These are phyloP conservation scores for Cremastinae sp. DNA, from an alignment of 2,888 invertebrate species.

Conservation along the genomic window DNA sequence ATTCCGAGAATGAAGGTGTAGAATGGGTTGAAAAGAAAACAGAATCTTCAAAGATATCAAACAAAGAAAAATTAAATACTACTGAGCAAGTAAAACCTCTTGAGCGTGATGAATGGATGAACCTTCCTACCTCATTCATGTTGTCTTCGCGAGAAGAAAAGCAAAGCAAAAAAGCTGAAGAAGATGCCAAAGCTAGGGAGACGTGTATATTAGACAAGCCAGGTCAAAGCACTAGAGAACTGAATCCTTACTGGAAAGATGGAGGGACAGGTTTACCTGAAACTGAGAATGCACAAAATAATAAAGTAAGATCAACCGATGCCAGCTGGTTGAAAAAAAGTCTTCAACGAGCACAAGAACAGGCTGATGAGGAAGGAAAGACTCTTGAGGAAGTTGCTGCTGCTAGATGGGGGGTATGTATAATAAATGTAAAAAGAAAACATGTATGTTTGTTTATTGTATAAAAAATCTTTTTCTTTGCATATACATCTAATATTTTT, in stretches of 20 bases:
- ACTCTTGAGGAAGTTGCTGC: conserved; percentile 82
- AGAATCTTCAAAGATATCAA: background rate
- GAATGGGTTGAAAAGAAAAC: conserved; percentile 85
- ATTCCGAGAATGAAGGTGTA: conserved; percentile 77
- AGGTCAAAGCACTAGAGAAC: conserved; percentile 87
- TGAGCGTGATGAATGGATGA: conserved; percentile 91
- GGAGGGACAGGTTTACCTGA: conserved; percentile 92
- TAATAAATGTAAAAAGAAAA: too few species aligned
- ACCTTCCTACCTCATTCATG: conserved; percentile 82
- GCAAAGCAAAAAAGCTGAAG: conserved; percentile 79
- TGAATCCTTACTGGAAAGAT: conserved; percentile 96
- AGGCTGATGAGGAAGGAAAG: conserved; percentile 81
- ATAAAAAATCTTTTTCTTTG: too few species aligned
- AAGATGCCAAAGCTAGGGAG: conserved; percentile 82
- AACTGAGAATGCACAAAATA: conserved; percentile 76
- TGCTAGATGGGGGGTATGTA: conserved; percentile 82
- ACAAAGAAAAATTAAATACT: background rate
- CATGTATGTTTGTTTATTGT: too few species aligned
- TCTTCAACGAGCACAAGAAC: conserved; percentile 81
- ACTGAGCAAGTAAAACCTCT: conserved; percentile 60
- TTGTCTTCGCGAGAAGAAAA: conserved; percentile 79
- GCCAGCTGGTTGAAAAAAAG: conserved; percentile 82
- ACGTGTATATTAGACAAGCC: conserved; percentile 85
- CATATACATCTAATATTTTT: too few species aligned
- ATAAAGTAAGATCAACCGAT: conserved; percentile 71